phyloP scores from a whole-genome alignment of 1,140 invertebrate species.

The Paraescarpia echinospica region DNA sequence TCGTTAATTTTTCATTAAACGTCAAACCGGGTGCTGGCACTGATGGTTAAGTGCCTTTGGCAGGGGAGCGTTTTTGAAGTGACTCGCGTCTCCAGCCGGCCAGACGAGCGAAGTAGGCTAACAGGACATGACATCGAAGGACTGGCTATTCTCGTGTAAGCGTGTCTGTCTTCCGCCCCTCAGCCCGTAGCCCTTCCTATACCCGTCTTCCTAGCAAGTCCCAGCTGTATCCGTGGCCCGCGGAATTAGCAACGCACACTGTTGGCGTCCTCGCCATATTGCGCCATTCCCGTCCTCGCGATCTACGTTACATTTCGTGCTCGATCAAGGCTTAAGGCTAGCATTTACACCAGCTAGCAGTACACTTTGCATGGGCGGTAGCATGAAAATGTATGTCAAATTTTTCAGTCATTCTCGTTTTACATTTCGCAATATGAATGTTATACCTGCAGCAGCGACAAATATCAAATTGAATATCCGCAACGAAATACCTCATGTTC shows the following conservation, averaged over 20 bases:
- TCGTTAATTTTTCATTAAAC: conserved; percentile 1
- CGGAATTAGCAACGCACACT: not conserved
- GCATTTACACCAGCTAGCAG: not conserved
- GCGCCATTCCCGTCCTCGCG: not conserved
- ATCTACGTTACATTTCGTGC: not conserved
- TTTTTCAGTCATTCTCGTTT: not conserved
- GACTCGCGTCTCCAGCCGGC: not conserved
- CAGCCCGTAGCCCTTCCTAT: not conserved
- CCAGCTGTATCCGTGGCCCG: not conserved
- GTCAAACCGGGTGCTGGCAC: not conserved
- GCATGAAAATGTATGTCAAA: not conserved
- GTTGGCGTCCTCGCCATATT: not conserved
- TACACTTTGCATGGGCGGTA: not conserved
- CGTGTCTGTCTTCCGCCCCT: not conserved
- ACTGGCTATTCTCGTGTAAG: not conserved
- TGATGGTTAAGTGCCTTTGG: not conserved
- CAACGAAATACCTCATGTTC: not conserved
- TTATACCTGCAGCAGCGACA: not conserved
- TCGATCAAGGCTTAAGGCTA: not conserved
- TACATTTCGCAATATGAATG: not conserved
- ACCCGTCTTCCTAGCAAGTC: not conserved
- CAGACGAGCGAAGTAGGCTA: not conserved
- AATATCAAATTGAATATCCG: not conserved
- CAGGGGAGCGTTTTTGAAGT: not conserved
- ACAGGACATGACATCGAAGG: not conserved